phyloP scores from a whole-genome alignment of 2,888 invertebrate species.

The Clanis bilineata region DNA sequence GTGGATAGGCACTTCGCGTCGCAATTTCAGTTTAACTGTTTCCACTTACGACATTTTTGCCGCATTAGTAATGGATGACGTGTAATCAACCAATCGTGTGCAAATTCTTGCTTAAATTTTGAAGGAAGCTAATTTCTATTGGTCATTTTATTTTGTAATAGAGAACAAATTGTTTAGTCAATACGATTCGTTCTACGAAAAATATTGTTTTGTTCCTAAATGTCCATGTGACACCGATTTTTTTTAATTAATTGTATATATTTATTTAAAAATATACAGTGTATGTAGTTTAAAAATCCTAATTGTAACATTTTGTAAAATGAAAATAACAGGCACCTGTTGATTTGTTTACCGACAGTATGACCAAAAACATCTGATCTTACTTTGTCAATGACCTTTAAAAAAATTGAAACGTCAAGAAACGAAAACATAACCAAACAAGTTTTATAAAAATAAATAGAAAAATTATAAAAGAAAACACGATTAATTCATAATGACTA shows the following conservation, averaged over 20 bases:
- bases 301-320: no score
- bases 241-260: not conserved
- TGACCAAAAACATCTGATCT: not conserved
- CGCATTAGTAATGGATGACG: constrained; percentile 59
- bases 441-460: not conserved
- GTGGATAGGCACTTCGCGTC: constrained; percentile 71
- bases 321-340: not conserved
- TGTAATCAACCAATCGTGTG: constrained; percentile 24
- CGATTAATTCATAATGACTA: constrained; percentile 43
- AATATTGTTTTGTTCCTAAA: not conserved
- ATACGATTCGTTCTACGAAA: constrained; percentile 38
- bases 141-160: constrained; percentile 25
- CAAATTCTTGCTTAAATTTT: not conserved
- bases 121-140: constrained; percentile 33
- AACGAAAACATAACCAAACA: constrained; percentile 10
- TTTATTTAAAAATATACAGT: not conserved
- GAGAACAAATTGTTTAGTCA: constrained; percentile 38
- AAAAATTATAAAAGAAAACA: not conserved
- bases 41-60: constrained; percentile 56
- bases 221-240: no score
- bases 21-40: constrained; percentile 58
- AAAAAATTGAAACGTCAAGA: not conserved
- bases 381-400: not conserved
- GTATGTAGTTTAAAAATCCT: not conserved
- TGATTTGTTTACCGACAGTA: not conserved